These are phyloP conservation scores for Neoarius graeffei DNA, from an alignment of 2,113 vertebrate species.

Conservation along the genomic window DNA sequence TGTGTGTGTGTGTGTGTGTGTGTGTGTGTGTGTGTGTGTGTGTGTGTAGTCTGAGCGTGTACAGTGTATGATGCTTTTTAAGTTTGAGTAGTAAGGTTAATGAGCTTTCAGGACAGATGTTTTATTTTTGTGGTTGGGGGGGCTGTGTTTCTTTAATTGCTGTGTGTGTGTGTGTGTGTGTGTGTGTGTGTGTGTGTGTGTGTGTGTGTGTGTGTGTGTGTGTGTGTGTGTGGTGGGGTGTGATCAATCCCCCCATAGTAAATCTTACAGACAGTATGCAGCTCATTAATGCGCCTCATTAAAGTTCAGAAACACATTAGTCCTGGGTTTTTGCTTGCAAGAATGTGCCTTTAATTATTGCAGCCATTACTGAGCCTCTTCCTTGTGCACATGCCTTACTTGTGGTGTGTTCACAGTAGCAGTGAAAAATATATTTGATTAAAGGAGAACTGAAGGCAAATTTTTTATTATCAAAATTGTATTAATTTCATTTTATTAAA, in stretches of 20 bases:
- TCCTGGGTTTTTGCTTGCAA: slow-evolving; percentile 42
- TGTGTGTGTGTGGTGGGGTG: neutral
- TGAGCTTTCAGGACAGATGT: slow-evolving; percentile 55
- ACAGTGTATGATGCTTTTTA: neutral
- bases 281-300: slow-evolving; percentile 61
- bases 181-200: neutral
- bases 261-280: slow-evolving; percentile 26
- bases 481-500: too few relatives aligned
- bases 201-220: neutral
- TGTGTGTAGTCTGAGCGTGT: neutral
- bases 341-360: slow-evolving; percentile 30
- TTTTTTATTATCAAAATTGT: too few relatives aligned
- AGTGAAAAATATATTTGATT: neutral
- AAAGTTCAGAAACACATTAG: slow-evolving; percentile 47
- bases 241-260: slow-evolving; percentile 25
- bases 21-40: neutral
- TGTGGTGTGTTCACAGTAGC: neutral
- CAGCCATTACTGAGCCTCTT: slow-evolving; percentile 17
- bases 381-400: neutral
- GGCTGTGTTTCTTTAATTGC: slow-evolving; percentile 47
- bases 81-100: slow-evolving; percentile 17
- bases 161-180: too few relatives aligned
- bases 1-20: neutral
- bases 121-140: slow-evolving; percentile 1
- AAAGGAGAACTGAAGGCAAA: too few relatives aligned